A percentile compares a stretch with the other conserved stretches of the same genome.
phyloP scores from a whole-genome alignment of 1,140 invertebrate genomes.

The Plectus sambesii region DNA sequence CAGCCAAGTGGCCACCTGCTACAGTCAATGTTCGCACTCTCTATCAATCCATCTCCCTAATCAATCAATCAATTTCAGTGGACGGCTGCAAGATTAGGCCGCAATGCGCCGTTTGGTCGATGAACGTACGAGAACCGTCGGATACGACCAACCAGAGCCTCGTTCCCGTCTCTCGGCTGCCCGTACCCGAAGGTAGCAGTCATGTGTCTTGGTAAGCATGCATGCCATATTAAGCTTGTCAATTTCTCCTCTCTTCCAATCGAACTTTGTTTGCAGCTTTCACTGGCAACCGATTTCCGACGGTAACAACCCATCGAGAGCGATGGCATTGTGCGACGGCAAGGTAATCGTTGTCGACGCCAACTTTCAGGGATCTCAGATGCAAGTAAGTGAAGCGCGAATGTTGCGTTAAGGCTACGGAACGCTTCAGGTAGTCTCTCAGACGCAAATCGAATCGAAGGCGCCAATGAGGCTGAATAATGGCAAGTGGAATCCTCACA shows the following conservation, averaged over 20 bases:
- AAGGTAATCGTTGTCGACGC: neutral
- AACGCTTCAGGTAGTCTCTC: neutral
- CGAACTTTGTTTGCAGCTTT: neutral
- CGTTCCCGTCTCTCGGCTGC: neutral
- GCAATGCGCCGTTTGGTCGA: neutral
- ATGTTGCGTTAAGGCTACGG: too few relatives aligned
- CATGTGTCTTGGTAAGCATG: neutral
- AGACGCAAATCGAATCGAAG: neutral
- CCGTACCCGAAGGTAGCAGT: neutral
- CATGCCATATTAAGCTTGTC: neutral
- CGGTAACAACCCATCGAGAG: neutral
- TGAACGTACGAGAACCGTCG: neutral
- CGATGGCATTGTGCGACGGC: neutral
- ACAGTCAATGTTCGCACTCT: neutral
- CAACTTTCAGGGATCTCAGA: neutral
- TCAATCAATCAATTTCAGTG: neutral
- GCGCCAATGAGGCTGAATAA: slow-evolving; percentile 52
- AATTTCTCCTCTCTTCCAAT: neutral
- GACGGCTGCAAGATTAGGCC: neutral
- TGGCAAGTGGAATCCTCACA: slow-evolving; percentile 86
- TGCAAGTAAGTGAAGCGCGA: too few relatives aligned
- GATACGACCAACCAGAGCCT: neutral
- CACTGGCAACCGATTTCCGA: slow-evolving; percentile 1
- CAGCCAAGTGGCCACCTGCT: neutral
- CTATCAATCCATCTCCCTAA: neutral